phyloP scores from a whole-genome alignment of 2,797 vertebrate species.

The Iguana delicatissima region DNA sequence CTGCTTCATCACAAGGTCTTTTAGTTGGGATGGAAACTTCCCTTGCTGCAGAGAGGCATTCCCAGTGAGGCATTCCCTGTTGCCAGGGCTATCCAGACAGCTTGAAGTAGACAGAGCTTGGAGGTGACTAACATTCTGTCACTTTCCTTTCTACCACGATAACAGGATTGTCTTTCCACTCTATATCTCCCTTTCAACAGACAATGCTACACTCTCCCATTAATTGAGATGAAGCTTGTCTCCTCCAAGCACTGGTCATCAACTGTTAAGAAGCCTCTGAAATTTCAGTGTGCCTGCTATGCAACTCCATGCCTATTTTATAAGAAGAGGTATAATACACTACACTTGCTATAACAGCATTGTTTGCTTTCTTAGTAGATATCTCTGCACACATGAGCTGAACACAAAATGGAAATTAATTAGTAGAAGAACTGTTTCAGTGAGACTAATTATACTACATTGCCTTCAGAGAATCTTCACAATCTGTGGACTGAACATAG shows the following conservation, averaged over 20 bases:
- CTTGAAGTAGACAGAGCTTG: no score
- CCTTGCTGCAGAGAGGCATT: no score
- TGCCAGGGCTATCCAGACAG: no score
- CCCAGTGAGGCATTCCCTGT: no score
- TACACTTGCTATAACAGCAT: background rate
- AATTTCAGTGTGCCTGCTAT: background rate
- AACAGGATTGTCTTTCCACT: no score
- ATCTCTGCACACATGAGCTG: constrained; percentile 7
- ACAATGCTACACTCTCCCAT: background rate
- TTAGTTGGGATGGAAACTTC: no score
- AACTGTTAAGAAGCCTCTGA: background rate
- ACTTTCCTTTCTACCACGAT: no score
- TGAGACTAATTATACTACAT: constrained; percentile 11
- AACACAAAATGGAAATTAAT: constrained; percentile 22
- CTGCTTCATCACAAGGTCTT: no score
- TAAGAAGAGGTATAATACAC: background rate
- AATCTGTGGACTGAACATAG: constrained; percentile 17
- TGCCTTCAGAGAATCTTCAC: background rate
- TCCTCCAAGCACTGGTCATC: background rate
- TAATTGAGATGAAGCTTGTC: background rate
- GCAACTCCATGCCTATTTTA: background rate
- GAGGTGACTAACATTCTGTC: no score
- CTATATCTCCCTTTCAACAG: background rate
- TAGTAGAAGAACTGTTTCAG: background rate
- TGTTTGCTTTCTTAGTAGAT: constrained; percentile 16